Conservation (phyloP, 2,797 vertebrate genomes). For the Sebastes oblongus region DNA sequence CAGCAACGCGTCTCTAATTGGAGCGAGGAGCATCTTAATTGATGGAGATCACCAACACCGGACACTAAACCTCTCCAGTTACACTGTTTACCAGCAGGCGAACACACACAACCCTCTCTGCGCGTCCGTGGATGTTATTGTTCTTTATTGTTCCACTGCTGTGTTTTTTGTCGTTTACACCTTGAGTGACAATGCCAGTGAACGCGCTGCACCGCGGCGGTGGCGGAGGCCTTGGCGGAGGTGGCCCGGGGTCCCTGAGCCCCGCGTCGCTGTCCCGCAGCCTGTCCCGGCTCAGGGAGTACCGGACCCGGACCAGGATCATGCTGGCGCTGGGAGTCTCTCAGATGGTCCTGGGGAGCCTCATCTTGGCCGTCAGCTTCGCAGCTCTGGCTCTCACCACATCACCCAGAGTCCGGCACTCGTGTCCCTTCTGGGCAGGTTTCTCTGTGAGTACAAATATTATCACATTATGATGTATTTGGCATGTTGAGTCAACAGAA, state of each 20-base stretch:
- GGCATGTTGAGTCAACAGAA: background rate
- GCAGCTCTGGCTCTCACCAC: constrained; percentile 96
- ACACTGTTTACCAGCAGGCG: background rate
- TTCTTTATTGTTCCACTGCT: background rate
- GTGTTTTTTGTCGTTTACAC: constrained; percentile 4
- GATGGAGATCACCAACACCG: constrained; percentile 40
- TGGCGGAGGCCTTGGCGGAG: constrained; percentile 42
- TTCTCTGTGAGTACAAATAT: constrained; percentile 91
- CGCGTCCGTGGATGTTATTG: constrained; percentile 41
- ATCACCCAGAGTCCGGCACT: constrained; percentile 94
- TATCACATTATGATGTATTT: background rate
- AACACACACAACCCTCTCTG: background rate
- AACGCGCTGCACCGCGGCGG: constrained; percentile 81
- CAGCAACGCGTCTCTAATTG: constrained; percentile 59
- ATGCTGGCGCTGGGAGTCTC: constrained; percentile 95
- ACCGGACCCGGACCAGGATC: constrained; percentile 90
- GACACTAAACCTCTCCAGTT: constrained; percentile 27
- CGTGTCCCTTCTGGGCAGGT: constrained; percentile 98
- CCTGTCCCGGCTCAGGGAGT: constrained; percentile 90
- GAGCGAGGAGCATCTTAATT: constrained; percentile 54
- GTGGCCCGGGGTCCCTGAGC: constrained; percentile 84
- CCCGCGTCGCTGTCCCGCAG: constrained; percentile 90
- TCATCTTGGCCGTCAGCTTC: constrained; percentile 97
- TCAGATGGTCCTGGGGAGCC: constrained; percentile 96
- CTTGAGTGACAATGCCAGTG: constrained; percentile 82